phyloP scores from a whole-genome alignment of 2,113 vertebrate genomes.

The Barnardius zonarius region DNA sequence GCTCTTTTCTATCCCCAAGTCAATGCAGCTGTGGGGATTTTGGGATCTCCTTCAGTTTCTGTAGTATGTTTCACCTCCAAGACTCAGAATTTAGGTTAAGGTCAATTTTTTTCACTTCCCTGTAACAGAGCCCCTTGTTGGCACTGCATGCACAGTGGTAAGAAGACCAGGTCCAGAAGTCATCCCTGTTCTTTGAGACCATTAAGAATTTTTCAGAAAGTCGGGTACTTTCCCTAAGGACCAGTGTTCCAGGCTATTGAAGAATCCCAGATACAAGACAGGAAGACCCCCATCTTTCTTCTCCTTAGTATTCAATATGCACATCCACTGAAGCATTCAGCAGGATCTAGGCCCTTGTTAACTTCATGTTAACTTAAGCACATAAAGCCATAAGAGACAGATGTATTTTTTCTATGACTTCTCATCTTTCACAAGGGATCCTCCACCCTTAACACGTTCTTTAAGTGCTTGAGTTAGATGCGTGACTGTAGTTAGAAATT shows the following conservation, averaged over 20 bases:
- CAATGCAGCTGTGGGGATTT: background rate
- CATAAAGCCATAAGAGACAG: background rate
- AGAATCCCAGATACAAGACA: background rate
- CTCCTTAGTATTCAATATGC: background rate
- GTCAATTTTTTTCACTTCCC: background rate
- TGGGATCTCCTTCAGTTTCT: background rate
- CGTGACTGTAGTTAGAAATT: background rate
- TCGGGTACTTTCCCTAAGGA: background rate
- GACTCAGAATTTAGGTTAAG: background rate
- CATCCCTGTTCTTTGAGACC: background rate
- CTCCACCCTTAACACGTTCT: background rate
- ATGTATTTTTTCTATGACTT: background rate
- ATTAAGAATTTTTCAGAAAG: background rate
- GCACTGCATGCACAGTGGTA: background rate
- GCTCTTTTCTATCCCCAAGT: background rate
- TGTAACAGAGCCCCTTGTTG: background rate
- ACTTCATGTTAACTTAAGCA: background rate
- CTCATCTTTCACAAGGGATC: background rate
- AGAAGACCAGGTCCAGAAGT: background rate
- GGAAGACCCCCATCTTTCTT: background rate
- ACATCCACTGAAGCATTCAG: rapidly evolving
- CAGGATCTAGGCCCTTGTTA: background rate
- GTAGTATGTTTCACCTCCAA: background rate
- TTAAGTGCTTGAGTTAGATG: background rate
- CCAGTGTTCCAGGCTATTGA: background rate